A percentile compares a stretch with the other conserved stretches of the same genome.
Evolutionary conservation across 2,113 vertebrate species (phyloP).

Genomic region (Grammomys surdaster): DNA sequence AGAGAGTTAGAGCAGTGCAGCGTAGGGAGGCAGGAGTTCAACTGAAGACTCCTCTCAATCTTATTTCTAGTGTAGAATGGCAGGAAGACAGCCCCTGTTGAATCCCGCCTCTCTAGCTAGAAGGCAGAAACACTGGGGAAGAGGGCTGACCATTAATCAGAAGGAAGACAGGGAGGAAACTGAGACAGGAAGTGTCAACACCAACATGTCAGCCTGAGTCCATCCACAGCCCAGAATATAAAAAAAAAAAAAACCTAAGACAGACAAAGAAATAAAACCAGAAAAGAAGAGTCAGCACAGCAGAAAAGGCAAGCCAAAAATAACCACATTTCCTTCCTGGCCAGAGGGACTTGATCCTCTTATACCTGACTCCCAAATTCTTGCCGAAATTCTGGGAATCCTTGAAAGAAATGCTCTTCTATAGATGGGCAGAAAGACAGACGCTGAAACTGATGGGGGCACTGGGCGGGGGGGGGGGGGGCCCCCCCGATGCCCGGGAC

Average conservation of each 20-base stretch:
- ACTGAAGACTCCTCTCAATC: conserved; percentile 42
- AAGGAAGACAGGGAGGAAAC: conserved; percentile 61
- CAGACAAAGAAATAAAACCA: neutral
- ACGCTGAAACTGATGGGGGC: neutral
- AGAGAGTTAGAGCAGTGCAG: neutral
- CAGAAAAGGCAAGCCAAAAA: conserved; percentile 55
- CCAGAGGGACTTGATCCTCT: neutral
- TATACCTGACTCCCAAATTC: conserved; percentile 13
- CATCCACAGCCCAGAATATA: neutral
- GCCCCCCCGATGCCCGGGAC: neutral
- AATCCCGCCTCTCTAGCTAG: neutral
- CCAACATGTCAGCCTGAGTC: neutral
- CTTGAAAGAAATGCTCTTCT: neutral
- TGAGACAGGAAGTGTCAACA: conserved; percentile 69
- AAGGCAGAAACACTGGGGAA: conserved; percentile 48
- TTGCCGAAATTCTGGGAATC: conserved; percentile 62
- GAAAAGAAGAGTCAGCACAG: neutral
- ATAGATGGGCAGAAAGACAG: neutral
- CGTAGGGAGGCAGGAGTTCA: neutral
- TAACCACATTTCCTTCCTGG: conserved; percentile 12
- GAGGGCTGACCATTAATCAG: conserved; percentile 60
- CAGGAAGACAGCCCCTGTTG: conserved; percentile 40
- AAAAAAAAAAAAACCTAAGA: neutral
- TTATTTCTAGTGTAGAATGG: conserved; percentile 71
- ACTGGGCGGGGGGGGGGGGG: too few relatives aligned